Conservation (phyloP, 30 jellyfish, hydroid and myxozoan species). For the Turritopsis rubra region DNA sequence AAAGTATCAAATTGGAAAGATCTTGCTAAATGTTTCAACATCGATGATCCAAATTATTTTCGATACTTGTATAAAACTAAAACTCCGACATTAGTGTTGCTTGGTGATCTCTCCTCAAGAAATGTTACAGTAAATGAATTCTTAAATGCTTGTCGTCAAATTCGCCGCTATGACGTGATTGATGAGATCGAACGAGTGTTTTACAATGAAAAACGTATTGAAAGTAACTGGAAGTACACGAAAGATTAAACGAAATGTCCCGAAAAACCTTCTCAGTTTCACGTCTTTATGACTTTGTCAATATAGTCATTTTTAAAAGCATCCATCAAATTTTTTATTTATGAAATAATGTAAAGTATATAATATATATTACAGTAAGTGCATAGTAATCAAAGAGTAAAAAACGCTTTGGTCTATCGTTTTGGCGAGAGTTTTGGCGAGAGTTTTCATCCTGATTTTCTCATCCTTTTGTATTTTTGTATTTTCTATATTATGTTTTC, state of each 20-base stretch:
- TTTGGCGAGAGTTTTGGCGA: too few relatives aligned
- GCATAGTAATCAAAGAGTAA: too few relatives aligned
- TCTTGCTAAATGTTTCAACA: slow-evolving; percentile 45
- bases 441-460: neutral
- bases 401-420: too few relatives aligned
- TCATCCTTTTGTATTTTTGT: neutral
- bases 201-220: neutral
- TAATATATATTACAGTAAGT: too few relatives aligned
- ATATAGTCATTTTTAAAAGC: too few relatives aligned
- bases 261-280: neutral
- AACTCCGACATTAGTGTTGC: slow-evolving; percentile 34
- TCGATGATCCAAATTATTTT: slow-evolving; percentile 19
- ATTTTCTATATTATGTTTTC: neutral
- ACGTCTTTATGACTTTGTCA: neutral
- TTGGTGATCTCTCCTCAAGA: slow-evolving; percentile 20
- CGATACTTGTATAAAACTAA: slow-evolving; percentile 1
- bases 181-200: slow-evolving; percentile 26
- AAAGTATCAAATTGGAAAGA: slow-evolving; percentile 66
- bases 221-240: neutral
- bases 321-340: neutral
- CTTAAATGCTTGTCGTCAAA: slow-evolving; percentile 38
- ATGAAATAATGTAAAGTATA: too few relatives aligned
- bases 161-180: slow-evolving; percentile 42
- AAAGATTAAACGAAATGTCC: neutral
- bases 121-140: slow-evolving; percentile 41